Base-by-base conservation (phyloP, 2,113 vertebrate species). In the Corythoichthys haematopterus region DNA sequence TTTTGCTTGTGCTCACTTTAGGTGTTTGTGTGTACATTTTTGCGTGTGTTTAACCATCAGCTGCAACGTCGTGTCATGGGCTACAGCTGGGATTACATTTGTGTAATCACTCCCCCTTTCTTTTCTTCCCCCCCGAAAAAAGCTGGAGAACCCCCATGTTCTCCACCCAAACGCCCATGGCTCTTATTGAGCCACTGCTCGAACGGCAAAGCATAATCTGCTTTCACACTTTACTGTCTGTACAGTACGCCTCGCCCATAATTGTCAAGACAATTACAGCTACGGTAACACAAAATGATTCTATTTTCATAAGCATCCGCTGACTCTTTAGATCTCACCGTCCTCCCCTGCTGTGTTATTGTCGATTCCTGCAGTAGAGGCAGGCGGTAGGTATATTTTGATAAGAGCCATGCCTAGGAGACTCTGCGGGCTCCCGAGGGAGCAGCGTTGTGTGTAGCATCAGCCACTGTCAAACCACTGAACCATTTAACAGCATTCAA, bases 401-500 rank as follows among this genome's bases (percentile, higher is more conserved):
- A 83, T 87, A 81, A 80, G 84, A 85, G 81, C 78, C 80, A 74
- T 86, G 85, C 81, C 83, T 71, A 69, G 69, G 88, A 85, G 86
- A 86, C 77, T 75, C 61, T 71, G 71, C 59, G 14, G 76, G 72
- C 78, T 88, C 89, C 87, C 87, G 66, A 61, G 84, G 80, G 88
- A 90, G 88, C 71, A 68, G 73, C 65, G 73, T 84, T 81, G 86
- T 89, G 85, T 88, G 84, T 88, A 88, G 88, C 88, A 87, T 90
- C 90, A 88, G 89, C 87, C 86, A 85, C 90, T 89, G 89, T 92
- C 91, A 91, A 89, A 88, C 85, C 88, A 88, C 84, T 91, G 90
- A 91, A 92, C 88, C 92, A 83, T 92, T 91, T 91, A 93, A 92
- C 90, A 91, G 87, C 82, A 77, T 88, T 91, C 85, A 83, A 61